These are phyloP conservation scores for Lates japonicus DNA, from an alignment of 2,797 vertebrate genomes.

Conservation along the genomic window DNA sequence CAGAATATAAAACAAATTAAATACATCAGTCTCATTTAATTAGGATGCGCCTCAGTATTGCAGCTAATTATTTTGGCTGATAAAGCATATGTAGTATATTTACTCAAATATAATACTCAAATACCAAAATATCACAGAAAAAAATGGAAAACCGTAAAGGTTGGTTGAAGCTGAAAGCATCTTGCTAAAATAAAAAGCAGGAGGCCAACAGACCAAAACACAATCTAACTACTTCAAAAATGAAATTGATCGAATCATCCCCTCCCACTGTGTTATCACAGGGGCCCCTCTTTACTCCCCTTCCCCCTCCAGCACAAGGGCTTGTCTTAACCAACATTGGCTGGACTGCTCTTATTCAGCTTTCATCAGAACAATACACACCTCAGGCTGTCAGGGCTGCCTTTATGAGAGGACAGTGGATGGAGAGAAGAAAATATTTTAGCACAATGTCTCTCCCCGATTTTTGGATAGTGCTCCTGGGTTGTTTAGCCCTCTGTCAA, in stretches of 20 bases:
- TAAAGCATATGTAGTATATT: neutral
- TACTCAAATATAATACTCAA: neutral
- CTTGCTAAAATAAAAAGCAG: neutral
- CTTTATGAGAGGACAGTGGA: slow-evolving; percentile 20
- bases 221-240: neutral
- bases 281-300: slow-evolving; percentile 27
- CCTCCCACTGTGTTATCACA: slow-evolving; percentile 43
- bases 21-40: neutral
- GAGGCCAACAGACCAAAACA: neutral
- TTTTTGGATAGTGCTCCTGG: slow-evolving; percentile 53
- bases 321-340: slow-evolving; percentile 10
- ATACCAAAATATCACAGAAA: neutral
- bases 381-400: neutral
- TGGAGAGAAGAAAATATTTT: neutral
- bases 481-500: slow-evolving; percentile 42
- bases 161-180: neutral
- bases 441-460: slow-evolving; percentile 43
- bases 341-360: neutral
- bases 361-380: slow-evolving; percentile 12
- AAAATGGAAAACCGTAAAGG: neutral
- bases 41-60: neutral
- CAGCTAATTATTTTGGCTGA: neutral
- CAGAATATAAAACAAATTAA: neutral
- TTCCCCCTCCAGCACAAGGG: neutral
- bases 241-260: slow-evolving; percentile 10